Base-by-base conservation (phyloP, 2,113 vertebrate genomes). In the Tor tambroides region DNA sequence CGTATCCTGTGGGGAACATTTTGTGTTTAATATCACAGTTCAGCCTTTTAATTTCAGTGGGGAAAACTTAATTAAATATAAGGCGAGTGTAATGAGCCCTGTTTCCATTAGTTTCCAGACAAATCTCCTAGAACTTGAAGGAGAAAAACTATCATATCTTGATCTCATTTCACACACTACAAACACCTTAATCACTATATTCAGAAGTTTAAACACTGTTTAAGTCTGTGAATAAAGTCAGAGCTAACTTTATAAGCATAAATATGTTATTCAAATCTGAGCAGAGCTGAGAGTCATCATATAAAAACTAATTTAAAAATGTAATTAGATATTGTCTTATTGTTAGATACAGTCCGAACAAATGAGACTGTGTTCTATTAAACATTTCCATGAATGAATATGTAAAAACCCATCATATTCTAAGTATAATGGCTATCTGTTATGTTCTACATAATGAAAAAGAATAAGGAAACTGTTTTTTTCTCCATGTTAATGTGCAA, bases 1-100 rank as follows among this genome's bases (percentile, higher is more conserved):
- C 69, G 67, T 76, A 19, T 77, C 51, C 49, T 65, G 6, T 79
- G 77, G 85, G 88, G 63, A 80, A 87, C 83, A 46, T 41, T 41
- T 56, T 79, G 46, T 82, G 51, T 75, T 38, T 38, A 23, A 74
- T 32, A 28, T 32, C n/a, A 19, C 38, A 21, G 35, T 19, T 81
- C 56, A 65, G 56, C 56, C 14, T 28, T 65, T 81, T 46, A 46
- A 81, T 65, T 81, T 81, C 35, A 65, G 7, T 43, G 23, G 59
- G 79, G 15, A 65, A 28, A 15, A 46, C 35, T 81, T 43, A 43
- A 65, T 81, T 81, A 81, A 43, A 43, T 65, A 81, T 43, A 65
- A 46, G 8, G 4, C 23, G 17, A 28, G 23, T 65, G 35, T 43
- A 28, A 81, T 28, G 56, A 63, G 79, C 23, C 23, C 23, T 41